Evolutionary conservation across 2,888 invertebrate species (phyloP).

Genomic region (Diplolepis rosae): DNA sequence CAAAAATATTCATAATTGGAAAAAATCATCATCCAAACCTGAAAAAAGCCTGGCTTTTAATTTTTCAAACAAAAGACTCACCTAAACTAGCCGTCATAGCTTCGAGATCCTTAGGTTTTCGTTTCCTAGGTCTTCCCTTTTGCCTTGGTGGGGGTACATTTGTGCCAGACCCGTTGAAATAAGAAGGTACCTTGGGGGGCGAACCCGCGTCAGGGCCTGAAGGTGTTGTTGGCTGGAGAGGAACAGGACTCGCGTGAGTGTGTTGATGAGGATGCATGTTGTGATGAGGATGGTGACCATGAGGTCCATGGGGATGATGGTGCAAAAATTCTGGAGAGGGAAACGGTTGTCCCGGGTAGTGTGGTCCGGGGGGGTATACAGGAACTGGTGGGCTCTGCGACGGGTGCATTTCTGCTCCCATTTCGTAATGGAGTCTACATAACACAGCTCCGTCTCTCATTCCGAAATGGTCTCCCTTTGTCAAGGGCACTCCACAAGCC

Average conservation of each 20-base stretch:
- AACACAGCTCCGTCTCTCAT: constrained; percentile 91
- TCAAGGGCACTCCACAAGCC: constrained; percentile 88
- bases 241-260: constrained; percentile 73
- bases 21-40: not conserved
- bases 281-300: constrained; percentile 64
- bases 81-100: constrained; percentile 90
- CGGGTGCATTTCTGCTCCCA: constrained; percentile 73
- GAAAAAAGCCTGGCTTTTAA: no score
- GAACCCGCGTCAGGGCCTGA: constrained; percentile 74
- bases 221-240: constrained; percentile 77
- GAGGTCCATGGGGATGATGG: constrained; percentile 68
- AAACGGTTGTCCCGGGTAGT: constrained; percentile 77
- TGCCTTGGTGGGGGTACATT: constrained; percentile 81
- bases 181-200: constrained; percentile 75
- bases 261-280: constrained; percentile 72
- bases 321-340: constrained; percentile 75
- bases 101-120: constrained; percentile 93
- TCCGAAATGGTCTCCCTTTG: constrained; percentile 96
- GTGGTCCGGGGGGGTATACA: constrained; percentile 70
- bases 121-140: constrained; percentile 93
- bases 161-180: constrained; percentile 79
- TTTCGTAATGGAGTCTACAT: constrained; percentile 85
- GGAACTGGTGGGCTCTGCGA: constrained; percentile 71
- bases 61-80: constrained; percentile 75
- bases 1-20: no score